phyloP scores from a whole-genome alignment of 2,113 vertebrate species.

The Myotis davidii region DNA sequence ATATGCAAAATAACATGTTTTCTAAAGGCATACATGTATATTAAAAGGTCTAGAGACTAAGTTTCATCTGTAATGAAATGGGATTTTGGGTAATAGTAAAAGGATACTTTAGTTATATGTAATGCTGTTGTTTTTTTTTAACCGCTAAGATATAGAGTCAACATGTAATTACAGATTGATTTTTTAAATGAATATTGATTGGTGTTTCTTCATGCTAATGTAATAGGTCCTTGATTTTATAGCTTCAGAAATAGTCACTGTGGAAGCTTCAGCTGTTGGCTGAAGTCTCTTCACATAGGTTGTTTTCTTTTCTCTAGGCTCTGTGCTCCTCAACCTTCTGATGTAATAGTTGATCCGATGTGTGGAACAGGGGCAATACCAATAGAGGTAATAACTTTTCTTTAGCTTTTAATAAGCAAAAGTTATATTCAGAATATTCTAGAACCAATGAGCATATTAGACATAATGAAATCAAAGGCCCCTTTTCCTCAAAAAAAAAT shows the following conservation, averaged over 20 bases:
- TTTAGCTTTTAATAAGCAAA: slow-evolving; percentile 51
- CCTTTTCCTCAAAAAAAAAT: background rate
- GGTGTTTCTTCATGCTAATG: background rate
- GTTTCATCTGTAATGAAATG: slow-evolving; percentile 7
- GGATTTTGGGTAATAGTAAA: slow-evolving; percentile 3
- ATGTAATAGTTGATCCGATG: slow-evolving; percentile 98
- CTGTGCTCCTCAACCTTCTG: slow-evolving; percentile 92
- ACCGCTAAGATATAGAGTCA: background rate
- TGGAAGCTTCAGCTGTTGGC: background rate
- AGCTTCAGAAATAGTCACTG: background rate
- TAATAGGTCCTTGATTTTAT: background rate
- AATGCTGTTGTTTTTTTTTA: background rate
- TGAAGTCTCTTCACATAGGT: background rate
- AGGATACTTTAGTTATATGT: background rate
- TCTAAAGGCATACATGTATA: background rate
- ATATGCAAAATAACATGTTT: background rate
- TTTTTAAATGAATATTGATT: slow-evolving; percentile 1
- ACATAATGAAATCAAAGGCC: background rate
- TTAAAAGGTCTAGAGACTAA: background rate
- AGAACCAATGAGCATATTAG: background rate
- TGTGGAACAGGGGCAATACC: slow-evolving; percentile 98
- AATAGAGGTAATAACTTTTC: slow-evolving; percentile 90
- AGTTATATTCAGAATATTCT: background rate
- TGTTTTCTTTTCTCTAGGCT: slow-evolving; percentile 86
- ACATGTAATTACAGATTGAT: slow-evolving; percentile 29